phyloP scores from a whole-genome alignment of 2,113 vertebrate genomes.

The Chaetorhynchus papuensis region DNA sequence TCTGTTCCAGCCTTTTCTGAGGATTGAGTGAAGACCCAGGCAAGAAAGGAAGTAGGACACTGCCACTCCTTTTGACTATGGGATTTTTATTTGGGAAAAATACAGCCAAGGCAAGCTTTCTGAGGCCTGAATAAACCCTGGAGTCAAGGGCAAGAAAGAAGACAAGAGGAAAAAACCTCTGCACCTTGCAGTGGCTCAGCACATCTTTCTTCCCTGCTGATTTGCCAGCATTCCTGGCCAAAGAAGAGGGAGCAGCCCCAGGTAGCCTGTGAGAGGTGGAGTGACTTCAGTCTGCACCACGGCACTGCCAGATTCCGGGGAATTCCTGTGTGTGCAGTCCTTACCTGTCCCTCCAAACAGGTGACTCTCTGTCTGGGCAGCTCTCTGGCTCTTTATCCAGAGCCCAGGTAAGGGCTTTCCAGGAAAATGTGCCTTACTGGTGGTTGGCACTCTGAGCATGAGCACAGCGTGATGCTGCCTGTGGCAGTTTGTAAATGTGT shows the following conservation, averaged over 20 bases:
- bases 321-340: not conserved
- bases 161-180: not conserved
- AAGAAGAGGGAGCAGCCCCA: not conserved
- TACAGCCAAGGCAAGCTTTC: slow-evolving; percentile 22
- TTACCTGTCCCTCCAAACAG: not conserved
- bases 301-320: not conserved
- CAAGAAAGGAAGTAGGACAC: slow-evolving; percentile 38
- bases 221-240: not conserved
- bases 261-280: not conserved
- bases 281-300: not conserved
- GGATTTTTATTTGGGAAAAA: slow-evolving; percentile 60
- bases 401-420: slow-evolving; percentile 55
- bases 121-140: slow-evolving; percentile 28
- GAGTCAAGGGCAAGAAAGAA: slow-evolving; percentile 31
- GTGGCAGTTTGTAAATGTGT: not conserved
- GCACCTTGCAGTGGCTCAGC: not conserved
- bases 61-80: slow-evolving; percentile 31
- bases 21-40: slow-evolving; percentile 45
- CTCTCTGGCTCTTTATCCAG: slow-evolving; percentile 25
- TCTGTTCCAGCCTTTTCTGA: slow-evolving; percentile 50
- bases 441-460: not conserved
- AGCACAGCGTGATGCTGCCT: not conserved
- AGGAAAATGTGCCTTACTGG: not conserved
- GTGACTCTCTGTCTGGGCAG: not conserved
- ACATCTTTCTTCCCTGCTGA: not conserved